Evolutionary conservation across 2,797 vertebrate genomes (phyloP).

Genomic region (Danio aesculapii): DNA sequence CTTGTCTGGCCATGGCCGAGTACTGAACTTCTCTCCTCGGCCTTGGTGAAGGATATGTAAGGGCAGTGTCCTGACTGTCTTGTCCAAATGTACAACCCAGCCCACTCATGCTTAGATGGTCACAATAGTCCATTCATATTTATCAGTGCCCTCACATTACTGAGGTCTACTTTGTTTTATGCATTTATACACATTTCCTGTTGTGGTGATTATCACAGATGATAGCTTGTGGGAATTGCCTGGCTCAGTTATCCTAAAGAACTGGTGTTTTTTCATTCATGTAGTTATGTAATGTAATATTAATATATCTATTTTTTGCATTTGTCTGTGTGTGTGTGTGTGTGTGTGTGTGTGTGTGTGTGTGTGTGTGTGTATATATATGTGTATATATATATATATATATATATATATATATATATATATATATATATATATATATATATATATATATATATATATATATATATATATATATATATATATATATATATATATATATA

Average conservation of each 20-base stretch:
- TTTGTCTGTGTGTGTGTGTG: too few relatives aligned
- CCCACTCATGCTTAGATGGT: constrained; percentile 8
- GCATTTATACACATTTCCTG: constrained; percentile 10
- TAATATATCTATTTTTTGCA: too few relatives aligned
- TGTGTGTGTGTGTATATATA: too few relatives aligned
- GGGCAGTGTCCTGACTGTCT: constrained; percentile 18
- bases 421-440: too few relatives aligned
- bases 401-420: too few relatives aligned
- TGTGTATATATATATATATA: too few relatives aligned
- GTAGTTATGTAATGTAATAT: too few relatives aligned
- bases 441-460: too few relatives aligned
- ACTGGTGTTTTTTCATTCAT: not conserved
- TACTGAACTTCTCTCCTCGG: constrained; percentile 33
- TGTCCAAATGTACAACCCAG: not conserved
- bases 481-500: too few relatives aligned
- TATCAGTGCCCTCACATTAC: constrained; percentile 42
- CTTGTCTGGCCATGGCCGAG: constrained; percentile 2
- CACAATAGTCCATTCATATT: constrained; percentile 50
- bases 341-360: too few relatives aligned
- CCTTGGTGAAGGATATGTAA: constrained; percentile 33
- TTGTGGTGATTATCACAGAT: constrained; percentile 1
- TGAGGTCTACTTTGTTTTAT: constrained; percentile 5
- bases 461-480: too few relatives aligned
- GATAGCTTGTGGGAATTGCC: not conserved
- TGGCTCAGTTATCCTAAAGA: not conserved